A percentile compares a stretch with the other conserved stretches of the same genome.
Evolutionary conservation across 2,888 invertebrate genomes (phyloP).

Genomic region (Scelioninae gen. 2): DNA sequence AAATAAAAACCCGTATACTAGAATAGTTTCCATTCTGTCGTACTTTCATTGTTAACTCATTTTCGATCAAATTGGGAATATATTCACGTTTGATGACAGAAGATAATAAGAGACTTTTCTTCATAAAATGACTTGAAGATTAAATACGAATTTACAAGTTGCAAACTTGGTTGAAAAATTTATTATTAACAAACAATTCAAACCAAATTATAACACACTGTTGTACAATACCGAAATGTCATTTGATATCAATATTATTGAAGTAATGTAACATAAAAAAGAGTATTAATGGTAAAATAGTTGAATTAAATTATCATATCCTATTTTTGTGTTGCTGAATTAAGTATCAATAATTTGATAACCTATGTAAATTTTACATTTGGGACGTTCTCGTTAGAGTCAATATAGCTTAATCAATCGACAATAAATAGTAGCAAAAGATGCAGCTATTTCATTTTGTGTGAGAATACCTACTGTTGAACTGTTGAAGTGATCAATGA

Average conservation of each 20-base stretch:
- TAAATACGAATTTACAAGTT: conserved; percentile 1
- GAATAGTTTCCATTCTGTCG: conserved; percentile 14
- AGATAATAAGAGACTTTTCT: conserved; percentile 23
- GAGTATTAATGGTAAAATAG: background rate
- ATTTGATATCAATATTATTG: background rate
- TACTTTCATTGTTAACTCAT: conserved; percentile 23
- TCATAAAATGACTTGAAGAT: background rate
- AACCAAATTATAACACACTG: no score
- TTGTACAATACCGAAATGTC: no score
- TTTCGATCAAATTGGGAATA: conserved; percentile 15
- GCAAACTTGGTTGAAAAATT: no score
- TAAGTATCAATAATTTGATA: background rate
- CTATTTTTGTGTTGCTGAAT: background rate
- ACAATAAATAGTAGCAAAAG: conserved; percentile 55
- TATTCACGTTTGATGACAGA: conserved; percentile 27
- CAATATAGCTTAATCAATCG: conserved; percentile 37
- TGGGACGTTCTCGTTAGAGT: conserved; percentile 2
- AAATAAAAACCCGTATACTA: conserved; percentile 22
- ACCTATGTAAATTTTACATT: background rate
- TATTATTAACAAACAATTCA: no score
- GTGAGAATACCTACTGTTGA: conserved; percentile 54
- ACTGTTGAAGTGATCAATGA: conserved; percentile 46
- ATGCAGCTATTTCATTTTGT: conserved; percentile 50
- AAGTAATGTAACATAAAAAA: background rate
- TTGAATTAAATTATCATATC: background rate